A percentile compares a stretch with the other conserved stretches of the same genome.
These are phyloP conservation scores for Natator depressus DNA, from an alignment of 2,113 vertebrate species.

Conservation along the genomic window DNA sequence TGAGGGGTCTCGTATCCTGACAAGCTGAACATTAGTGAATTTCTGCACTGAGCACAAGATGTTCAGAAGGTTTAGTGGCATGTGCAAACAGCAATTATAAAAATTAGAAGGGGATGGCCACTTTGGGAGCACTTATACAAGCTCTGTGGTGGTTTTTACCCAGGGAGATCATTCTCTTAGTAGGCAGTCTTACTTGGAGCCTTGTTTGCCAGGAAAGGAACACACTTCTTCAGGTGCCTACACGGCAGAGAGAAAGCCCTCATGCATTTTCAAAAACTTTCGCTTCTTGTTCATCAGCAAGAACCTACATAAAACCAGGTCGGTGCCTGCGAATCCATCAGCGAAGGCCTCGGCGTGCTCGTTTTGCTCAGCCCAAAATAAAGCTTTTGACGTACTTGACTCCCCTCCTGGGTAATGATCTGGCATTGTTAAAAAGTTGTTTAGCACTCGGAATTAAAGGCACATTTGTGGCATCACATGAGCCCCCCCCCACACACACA, in stretches of 20 bases:
- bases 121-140: fast-evolving
- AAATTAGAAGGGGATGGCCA: background rate
- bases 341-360: background rate
- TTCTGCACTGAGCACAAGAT: background rate
- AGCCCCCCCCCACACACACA: background rate
- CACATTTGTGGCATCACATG: background rate
- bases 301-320: fast-evolving
- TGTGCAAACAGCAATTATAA: background rate
- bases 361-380: background rate
- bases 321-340: background rate
- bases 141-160: background rate
- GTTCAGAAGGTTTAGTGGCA: constrained; percentile 17
- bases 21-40: constrained; percentile 62
- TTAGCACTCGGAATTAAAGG: background rate
- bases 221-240: background rate
- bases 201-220: background rate
- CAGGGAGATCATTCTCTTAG: background rate
- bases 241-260: background rate
- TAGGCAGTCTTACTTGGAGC: background rate
- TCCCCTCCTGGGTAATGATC: background rate
- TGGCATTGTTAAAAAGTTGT: background rate
- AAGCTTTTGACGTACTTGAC: fast-evolving
- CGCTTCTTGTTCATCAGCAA: background rate
- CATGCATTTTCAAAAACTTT: fast-evolving
- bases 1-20: constrained; percentile 74